Evolutionary conservation across 2,113 vertebrate species (phyloP), one percentile per base, ranked within the genome.

Genomic region (Falco punctatus): DNA sequence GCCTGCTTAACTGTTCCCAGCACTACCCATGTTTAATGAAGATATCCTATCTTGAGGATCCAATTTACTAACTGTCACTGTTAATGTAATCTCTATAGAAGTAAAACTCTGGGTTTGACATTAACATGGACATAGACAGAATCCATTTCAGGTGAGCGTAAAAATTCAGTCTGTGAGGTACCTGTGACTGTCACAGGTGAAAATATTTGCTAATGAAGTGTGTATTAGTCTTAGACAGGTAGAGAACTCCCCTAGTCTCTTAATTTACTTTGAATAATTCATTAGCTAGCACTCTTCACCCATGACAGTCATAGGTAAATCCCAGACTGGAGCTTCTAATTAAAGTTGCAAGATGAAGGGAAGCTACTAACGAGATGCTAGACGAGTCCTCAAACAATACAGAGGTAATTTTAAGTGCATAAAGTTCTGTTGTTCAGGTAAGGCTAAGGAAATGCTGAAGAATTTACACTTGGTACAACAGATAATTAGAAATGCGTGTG

Each of bases 191-290:
- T 93, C 89, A 88, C 86, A 79, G 92, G 75, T 95, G 93, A 92
- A 64, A 81, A 55, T 96, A 58, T 78, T 67, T 49, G 66, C 85
- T 96, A 93, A 96, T 91, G 82, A 96, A 94, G 89, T 79, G 72
- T 67, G 65, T 48, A 54, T 91, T 88, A n/a, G 58, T 75, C 83
- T 15, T 52, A 89, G 95, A 54, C 92, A 92, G 95, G 51, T 61
- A 48, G 62, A 93, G 67, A 95, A 88, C 64, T 97, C 94, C 94
- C 92, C 52, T 13, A 49, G 79, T 78, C 93, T 81, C 94, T 88
- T 91, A 75, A 94, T 97, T 97, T 96, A 71, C 92, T 93, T 94
- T 84, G 95, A 97, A 97, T 97, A 97, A 98, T 97, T 97, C 92
- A 97, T 96, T 81, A 96, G 69, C 58, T 79, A 18, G 44, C 79